A percentile compares a stretch with the other conserved stretches of the same genome.
Evolutionary conservation across 2,797 vertebrate species (phyloP).

Genomic region (Schizothorax lantsangensis): DNA sequence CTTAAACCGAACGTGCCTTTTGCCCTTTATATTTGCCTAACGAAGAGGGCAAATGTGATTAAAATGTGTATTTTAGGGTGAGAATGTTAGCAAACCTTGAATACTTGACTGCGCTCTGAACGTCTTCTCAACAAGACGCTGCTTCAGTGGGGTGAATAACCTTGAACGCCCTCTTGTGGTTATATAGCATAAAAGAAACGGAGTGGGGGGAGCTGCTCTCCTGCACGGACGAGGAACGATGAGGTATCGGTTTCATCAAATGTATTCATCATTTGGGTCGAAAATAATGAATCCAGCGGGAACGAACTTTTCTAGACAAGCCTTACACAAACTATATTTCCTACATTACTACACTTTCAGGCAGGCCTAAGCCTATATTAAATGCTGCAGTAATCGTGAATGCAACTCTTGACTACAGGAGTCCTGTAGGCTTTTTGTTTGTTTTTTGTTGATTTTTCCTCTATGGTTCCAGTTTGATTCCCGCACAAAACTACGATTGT

Average conservation of each 20-base stretch:
- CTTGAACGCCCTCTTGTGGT: conserved; percentile 11
- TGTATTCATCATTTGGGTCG: not conserved
- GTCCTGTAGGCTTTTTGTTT: not conserved
- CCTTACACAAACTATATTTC: not conserved
- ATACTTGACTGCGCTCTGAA: not conserved
- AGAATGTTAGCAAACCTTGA: not conserved
- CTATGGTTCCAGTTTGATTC: not conserved
- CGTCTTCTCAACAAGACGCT: not conserved
- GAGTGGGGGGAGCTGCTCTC: not conserved
- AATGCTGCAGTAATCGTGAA: not conserved
- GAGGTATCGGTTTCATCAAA: not conserved
- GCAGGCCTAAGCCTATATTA: not conserved
- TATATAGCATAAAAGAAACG: not conserved
- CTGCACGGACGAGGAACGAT: not conserved
- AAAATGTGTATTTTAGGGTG: not conserved
- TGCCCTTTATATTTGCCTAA: not conserved
- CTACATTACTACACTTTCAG: not conserved
- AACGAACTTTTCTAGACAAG: not conserved
- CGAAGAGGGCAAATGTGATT: not conserved
- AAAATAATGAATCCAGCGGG: not conserved
- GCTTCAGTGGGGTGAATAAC: not conserved
- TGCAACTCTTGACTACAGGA: not conserved
- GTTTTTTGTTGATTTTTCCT: no score
- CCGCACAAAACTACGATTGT: not conserved
- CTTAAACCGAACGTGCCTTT: not conserved